Conservation (phyloP, 2,888 invertebrate genomes). For the Phyto melanocephala region DNA sequence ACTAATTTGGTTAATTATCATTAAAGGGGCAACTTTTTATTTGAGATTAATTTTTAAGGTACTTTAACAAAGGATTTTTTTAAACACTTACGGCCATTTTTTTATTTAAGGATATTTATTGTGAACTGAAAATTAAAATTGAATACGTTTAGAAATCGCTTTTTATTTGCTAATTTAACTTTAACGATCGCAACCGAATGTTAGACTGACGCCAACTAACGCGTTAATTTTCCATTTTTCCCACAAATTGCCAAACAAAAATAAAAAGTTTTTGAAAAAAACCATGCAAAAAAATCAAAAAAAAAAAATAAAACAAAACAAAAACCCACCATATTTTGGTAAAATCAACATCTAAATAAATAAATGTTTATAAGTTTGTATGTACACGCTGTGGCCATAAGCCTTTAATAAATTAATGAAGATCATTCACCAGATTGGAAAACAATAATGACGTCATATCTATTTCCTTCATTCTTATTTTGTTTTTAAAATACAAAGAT, state of each 20-base stretch:
- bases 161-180: conserved; percentile 69
- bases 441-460: conserved; percentile 57
- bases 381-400: background rate
- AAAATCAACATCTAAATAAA: background rate
- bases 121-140: conserved; percentile 44
- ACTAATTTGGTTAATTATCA: too few relatives aligned
- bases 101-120: conserved; percentile 49
- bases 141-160: conserved; percentile 48
- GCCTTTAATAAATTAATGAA: conserved; percentile 14
- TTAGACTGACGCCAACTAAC: conserved; percentile 74
- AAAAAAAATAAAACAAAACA: background rate
- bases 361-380: background rate
- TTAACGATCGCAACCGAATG: conserved; percentile 72
- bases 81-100: conserved; percentile 75
- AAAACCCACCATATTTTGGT: conserved; percentile 23
- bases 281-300: conserved; percentile 22
- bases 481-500: background rate
- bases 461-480: background rate
- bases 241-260: conserved; percentile 45
- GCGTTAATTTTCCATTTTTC: conserved; percentile 75
- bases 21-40: too few relatives aligned
- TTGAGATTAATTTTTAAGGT: background rate
- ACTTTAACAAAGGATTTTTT: background rate
- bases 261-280: background rate
- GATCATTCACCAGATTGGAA: conserved; percentile 46